Evolutionary conservation across 2,113 vertebrate species (phyloP), one percentile per base, ranked within the genome.

Genomic region (Anoura caudifer): DNA sequence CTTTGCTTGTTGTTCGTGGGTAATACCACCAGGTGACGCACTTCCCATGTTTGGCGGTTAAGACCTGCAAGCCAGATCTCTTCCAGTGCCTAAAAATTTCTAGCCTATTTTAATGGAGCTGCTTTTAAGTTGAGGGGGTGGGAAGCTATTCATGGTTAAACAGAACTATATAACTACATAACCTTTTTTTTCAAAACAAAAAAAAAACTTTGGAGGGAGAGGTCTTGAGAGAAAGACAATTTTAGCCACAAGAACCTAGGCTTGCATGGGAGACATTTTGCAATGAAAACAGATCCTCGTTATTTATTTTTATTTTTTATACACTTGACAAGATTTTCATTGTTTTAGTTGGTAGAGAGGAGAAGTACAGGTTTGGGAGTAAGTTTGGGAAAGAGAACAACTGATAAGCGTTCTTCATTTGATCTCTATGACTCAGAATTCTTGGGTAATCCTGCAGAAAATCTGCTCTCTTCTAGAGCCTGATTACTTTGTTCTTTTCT

Each of bases 111-210:
- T 90, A 90, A 95, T n/a, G 83, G 43, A 95, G 28, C 38, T 76
- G 22, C 15, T 86, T 93, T 76, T 80, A 75, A 87, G 47, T 65
- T 89, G 80, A 43, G 91, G 90, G 95, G 90, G 82, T 47, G 61
- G 56, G 88, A 94, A 96, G 81, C 59, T 75, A 65, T n/a, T 67
- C 52, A 82, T 82, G 47, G 63, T 61, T 92, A 69, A 95, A 65
- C n/a, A 95, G 36, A 65, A 82, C 19, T 54, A 38, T 83, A 50
- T 69, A 90, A 89, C 83, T 87, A 43, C 22, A 54, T 80, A 79
- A 79, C 36, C n/a, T n/a, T 90, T 43, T 73, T 85, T 56, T 67
- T 73, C 52, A 50, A 95, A 86, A 73, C n/a, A 85, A 73, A 73
- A 9, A 20, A 54, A 28, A 91, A 76, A 47, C 28, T 91, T 90